phyloP scores from a whole-genome alignment of 2,888 invertebrate species.

The Conus canariensis region DNA sequence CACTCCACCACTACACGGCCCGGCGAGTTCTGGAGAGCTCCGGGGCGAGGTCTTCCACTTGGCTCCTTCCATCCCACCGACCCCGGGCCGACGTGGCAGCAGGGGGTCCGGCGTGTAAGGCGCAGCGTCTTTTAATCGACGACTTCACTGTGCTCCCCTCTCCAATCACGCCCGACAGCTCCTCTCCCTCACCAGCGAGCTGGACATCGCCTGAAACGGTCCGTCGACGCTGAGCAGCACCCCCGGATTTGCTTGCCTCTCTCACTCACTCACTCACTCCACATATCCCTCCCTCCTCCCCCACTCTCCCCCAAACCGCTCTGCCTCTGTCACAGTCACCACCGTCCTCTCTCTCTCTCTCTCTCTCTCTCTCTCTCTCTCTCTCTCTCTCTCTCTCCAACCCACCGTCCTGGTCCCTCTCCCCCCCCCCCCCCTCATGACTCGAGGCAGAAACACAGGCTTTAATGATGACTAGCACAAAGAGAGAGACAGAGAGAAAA shows the following conservation, averaged over 20 bases:
- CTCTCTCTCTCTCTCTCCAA: constrained; percentile 26
- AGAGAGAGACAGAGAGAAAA: not conserved
- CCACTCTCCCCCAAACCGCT: not conserved
- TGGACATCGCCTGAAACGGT: not conserved
- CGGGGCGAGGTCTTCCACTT: no score
- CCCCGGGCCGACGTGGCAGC: no score
- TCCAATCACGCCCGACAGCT: not conserved
- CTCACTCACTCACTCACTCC: not conserved
- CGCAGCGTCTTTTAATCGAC: not conserved
- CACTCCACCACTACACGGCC: no score
- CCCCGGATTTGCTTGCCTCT: no score
- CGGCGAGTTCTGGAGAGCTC: no score
- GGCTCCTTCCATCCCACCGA: no score
- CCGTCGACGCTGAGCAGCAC: no score
- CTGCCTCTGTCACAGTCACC: not conserved
- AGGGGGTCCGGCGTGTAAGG: no score
- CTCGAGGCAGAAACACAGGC: no score
- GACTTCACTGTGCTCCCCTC: not conserved
- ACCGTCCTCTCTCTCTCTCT: not conserved
- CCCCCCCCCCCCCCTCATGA: not conserved
- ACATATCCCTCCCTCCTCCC: not conserved
- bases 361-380: constrained; percentile 24
- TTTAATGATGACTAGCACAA: not conserved
- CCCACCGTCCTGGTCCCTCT: no score
- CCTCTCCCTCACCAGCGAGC: not conserved